Percentiles rank a stretch among this genome's conserved stretches.
Evolutionary conservation across 2,888 invertebrate genomes (phyloP).

Genomic region (Meteorus cinctellus): DNA sequence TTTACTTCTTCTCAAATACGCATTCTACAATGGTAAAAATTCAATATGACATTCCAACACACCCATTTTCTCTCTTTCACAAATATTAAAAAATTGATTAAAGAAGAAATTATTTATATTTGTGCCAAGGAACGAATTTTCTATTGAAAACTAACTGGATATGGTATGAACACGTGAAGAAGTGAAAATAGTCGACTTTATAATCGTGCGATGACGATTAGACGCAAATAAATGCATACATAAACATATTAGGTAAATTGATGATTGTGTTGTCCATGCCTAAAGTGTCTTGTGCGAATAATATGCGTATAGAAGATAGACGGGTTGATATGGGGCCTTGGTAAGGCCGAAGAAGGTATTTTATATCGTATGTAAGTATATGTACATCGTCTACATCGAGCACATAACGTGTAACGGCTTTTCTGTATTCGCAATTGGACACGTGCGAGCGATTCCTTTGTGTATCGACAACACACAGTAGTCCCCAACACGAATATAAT

Average conservation of each 20-base stretch:
- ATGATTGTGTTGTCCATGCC: constrained; percentile 14
- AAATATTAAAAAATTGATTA: too few species aligned
- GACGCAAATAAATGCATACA: background rate
- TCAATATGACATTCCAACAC: too few species aligned
- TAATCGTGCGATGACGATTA: constrained; percentile 22
- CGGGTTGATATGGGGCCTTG: constrained; percentile 8
- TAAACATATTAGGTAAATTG: constrained; percentile 20
- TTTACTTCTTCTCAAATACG: too few species aligned
- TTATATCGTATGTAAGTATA: constrained; percentile 10
- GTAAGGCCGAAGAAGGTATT: constrained; percentile 17
- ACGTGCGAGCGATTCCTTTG: constrained; percentile 37
- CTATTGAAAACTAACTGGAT: background rate
- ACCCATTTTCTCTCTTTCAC: too few species aligned
- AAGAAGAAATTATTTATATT: background rate
- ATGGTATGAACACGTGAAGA: constrained; percentile 8
- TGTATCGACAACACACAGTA: constrained; percentile 20
- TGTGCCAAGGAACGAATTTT: constrained; percentile 11
- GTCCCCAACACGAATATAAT: constrained; percentile 14
- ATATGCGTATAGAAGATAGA: constrained; percentile 23
- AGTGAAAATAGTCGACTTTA: background rate
- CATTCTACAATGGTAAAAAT: too few species aligned
- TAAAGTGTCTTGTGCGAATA: constrained; percentile 10
- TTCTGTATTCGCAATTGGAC: constrained; percentile 29
- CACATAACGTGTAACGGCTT: constrained; percentile 32
- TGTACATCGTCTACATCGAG: background rate